Evolutionary conservation across 2,888 invertebrate species (phyloP), one percentile per base, ranked within the genome.

Genomic region (Melanostoma mellinum): DNA sequence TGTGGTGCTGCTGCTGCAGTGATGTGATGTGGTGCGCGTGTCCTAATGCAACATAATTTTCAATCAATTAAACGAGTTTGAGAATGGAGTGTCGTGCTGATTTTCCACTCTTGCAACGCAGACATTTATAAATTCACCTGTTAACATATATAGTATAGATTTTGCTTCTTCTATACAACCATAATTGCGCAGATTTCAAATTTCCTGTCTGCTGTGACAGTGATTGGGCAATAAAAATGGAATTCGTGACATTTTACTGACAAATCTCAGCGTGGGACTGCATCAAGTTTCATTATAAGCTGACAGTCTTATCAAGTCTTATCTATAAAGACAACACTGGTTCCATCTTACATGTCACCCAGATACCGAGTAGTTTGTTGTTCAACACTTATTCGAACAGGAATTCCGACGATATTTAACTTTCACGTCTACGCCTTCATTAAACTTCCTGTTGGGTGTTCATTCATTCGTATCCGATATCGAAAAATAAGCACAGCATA

Each of bases 41-140:
- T 72, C 72, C 56, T 77, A 82, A 77, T 82, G 81, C 73, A 82
- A 77, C 77, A 82, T 73, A 77, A 61, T 77, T 81, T 73, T 50
- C 61, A 81, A 77, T 81, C 60, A 81, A 81, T 77, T 81, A 77
- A 77, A 77, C 68, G 44, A 81, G 77, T 73, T 44, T 30, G 36
- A 48, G 30, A 10, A 20, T 44, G 38, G 8, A 44, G 50, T 73
- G 40, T 72, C 53, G 60, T 79, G 79, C 65, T 72, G 65, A 44
- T 69, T 50, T 40, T 10, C 38, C 38, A 38, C 61, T 32, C 42
- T 72, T 67, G 55, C 2, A 60, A 32, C 8, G 20, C 10, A 35
- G 3, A 9, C n/a, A 33, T 52, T 52, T 33, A 6, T 35, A 55
- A 55, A 55, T 20, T 5, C 4, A 3, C 4, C 6, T 6, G 35